Base-by-base conservation (phyloP, 2,888 invertebrate species). In the Clunio marinus region DNA sequence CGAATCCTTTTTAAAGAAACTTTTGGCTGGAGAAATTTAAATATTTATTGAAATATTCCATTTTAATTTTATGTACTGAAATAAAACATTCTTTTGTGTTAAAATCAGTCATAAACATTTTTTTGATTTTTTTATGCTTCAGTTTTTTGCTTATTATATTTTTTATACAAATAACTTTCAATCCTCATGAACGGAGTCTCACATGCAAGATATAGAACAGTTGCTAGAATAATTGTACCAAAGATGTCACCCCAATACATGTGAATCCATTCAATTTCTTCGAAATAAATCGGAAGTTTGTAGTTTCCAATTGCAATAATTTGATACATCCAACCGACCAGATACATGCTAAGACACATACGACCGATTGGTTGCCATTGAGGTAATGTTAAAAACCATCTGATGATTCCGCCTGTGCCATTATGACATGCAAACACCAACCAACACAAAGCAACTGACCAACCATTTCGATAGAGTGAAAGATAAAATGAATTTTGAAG, bases 1-100 rank as follows among this genome's bases (percentile, higher is more conserved):
- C 72, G 80, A 80, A 69, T 84, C 82, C 46, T 91, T 89, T 78
- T 77, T 88, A 72, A 80, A 84, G 72, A 72, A 69, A 67, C 41
- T 37, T 13, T n/a, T 62, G 27, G 51, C 46, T 25, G 67, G 67
- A 25, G 55, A 63, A 45, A 24, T 69, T 24, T 69, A 67, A 70
- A 17, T 45, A 4, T 45, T 8, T 32, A 7, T 4, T 32, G 32
- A 4, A 32, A 32, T 32, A 32, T n/a, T n/a, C n/a, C n/a, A n/a
- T n/a, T n/a, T n/a, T n/a, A n/a, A n/a, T n/a, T n/a, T n/a, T n/a
- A n/a, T n/a, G n/a, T n/a, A n/a, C n/a, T n/a, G n/a, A n/a, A n/a
- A n/a, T n/a, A n/a, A n/a, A n/a, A n/a, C n/a, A n/a, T n/a, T n/a
- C n/a, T n/a, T n/a, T n/a, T n/a, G n/a, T n/a, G n/a, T n/a, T n/a